Base-by-base conservation (phyloP, 2,888 invertebrate species). In the Apotomis capreana region DNA sequence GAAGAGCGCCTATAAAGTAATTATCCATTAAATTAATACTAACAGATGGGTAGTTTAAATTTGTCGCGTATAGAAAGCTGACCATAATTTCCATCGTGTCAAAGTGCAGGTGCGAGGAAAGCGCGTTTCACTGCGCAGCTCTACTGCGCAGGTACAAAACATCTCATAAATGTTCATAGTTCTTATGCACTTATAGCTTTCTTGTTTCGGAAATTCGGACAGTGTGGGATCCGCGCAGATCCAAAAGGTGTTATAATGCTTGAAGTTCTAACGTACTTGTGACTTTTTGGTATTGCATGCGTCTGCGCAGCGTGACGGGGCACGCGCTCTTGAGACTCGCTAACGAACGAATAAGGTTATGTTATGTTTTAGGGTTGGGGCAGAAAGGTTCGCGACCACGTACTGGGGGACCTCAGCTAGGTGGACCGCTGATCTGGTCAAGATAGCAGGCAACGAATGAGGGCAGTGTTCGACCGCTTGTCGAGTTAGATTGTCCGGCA, bases 21-120 rank as follows among this genome's bases (percentile, higher is more conserved):
- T 57, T 4, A 64, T 57, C 55, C 44, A 55, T 12, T 26, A 44
- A 65, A 37, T 63, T 49, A 36, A 40, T 54, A 15, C 44, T 64
- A 64, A 64, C 46, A 55, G 26, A 6, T 4, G 4, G 1, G n/a
- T 37, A 55, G 9, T 55, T 26, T 46, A 57, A 65, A 55, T 57
- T 57, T 46, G 65, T 65, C 46, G 40, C 52, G n/a, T 65, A 10
- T 49, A 65, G 65, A 65, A 65, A 65, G 65, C 57, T 65, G 65
- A 65, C 65, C 57, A 49, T 46, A 36, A 57, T 57, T 65, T 65
- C 65, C 65, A 46, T 5, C 65, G 74, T 84, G 86, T 87, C 87
- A 85, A 80, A 87, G 87, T 82, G 87, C 89, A 89, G 83, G 84
- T 85, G 87, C 80, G 76, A 69, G 87, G 88, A 89, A 89, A 89